These are phyloP conservation scores for Cynocephalus volans DNA, from an alignment of 2,113 vertebrate genomes.

Conservation along the genomic window DNA sequence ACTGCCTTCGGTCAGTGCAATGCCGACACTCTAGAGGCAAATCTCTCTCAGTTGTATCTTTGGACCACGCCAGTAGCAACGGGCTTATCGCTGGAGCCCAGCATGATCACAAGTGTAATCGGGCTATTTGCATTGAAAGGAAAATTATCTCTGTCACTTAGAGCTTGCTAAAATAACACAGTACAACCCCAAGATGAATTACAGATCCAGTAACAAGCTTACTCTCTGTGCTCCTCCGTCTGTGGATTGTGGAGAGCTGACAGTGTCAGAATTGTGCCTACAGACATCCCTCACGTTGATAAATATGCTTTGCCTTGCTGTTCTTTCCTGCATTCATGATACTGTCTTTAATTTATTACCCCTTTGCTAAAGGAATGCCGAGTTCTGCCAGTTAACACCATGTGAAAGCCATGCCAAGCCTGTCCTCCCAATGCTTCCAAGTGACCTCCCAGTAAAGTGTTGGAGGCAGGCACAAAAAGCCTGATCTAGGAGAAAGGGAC, in stretches of 20 bases:
- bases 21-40: not conserved
- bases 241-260: rapidly evolving
- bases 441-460: slow-evolving; percentile 1
- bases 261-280: rapidly evolving
- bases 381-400: slow-evolving; percentile 56
- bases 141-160: not conserved
- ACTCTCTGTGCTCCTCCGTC: rapidly evolving
- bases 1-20: too few relatives aligned
- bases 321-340: not conserved
- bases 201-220: rapidly evolving
- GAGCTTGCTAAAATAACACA: too few relatives aligned
- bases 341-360: slow-evolving; percentile 45
- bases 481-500: not conserved
- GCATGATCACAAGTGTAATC: rapidly evolving
- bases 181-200: not conserved
- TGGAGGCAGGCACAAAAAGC: not conserved
- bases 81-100: rapidly evolving
- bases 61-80: rapidly evolving
- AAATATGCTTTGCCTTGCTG: not conserved
- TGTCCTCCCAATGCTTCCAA: slow-evolving; percentile 3
- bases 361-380: not conserved
- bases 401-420: slow-evolving; percentile 39
- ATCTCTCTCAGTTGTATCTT: not conserved
- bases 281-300: rapidly evolving
- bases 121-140: too few relatives aligned